Evolutionary conservation across 2,113 vertebrate species (phyloP).

Genomic region (Rhineura floridana): DNA sequence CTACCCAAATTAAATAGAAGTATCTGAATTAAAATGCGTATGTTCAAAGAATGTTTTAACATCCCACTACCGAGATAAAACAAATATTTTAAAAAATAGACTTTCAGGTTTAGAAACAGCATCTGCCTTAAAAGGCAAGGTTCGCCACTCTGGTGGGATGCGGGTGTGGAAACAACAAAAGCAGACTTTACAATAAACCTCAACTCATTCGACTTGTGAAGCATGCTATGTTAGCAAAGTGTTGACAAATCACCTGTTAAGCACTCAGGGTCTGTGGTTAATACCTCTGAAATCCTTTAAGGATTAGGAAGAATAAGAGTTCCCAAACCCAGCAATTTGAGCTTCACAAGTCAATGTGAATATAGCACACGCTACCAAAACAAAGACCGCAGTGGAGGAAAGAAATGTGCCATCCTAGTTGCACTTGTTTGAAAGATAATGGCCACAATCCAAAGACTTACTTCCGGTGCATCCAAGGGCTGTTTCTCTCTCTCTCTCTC

Average conservation of each 20-base stretch:
- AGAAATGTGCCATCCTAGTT: not conserved
- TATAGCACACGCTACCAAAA: not conserved
- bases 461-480: not conserved
- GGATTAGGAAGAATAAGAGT: conserved; percentile 19
- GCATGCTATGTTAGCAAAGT: not conserved
- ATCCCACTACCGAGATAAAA: conserved; percentile 20
- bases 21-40: conserved; percentile 5
- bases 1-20: conserved; percentile 35
- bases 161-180: not conserved
- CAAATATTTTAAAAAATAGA: conserved; percentile 25
- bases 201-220: not conserved
- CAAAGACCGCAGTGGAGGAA: not conserved
- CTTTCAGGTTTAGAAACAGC: conserved; percentile 21
- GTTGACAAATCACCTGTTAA: not conserved
- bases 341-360: not conserved
- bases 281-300: conserved; percentile 34
- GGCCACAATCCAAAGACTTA: not conserved
- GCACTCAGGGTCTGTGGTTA: not conserved
- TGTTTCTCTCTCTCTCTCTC: not conserved
- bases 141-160: not conserved
- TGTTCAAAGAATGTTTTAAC: conserved; percentile 11
- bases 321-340: conserved; percentile 5
- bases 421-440: not conserved
- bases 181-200: not conserved
- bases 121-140: not conserved